Evolutionary conservation across 2,113 vertebrate genomes (phyloP), one percentile per base, ranked within the genome.

Genomic region (Leptocoma aspasia): DNA sequence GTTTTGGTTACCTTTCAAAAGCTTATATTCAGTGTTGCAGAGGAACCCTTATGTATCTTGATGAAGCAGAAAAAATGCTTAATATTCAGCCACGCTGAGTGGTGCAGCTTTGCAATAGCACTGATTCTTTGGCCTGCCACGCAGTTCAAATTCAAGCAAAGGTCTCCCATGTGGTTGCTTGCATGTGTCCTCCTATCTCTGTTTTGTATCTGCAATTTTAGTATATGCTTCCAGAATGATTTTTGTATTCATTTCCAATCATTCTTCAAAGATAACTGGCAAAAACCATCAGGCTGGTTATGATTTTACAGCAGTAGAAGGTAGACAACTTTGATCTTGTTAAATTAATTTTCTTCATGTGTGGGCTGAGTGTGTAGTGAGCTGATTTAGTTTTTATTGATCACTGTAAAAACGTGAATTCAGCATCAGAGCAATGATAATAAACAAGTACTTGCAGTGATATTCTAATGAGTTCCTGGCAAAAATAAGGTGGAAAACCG

Each of bases 311-410:
- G 84, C 71, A 70, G 53, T 57, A 75, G 85, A 94, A 90, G 56
- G 68, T 52, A 96, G 93, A 94, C 82, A 70, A 77, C 94, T 97
- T 96, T 97, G 94, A 96, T 96, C 88, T 89, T 79, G 69, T 96
- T 93, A 96, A 95, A 94, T 94, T 79, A 92, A 81, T 96, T 96
- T 96, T 96, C 95, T 95, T 95, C 92, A 82, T 93, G 92, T 93
- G 93, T 96, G 93, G 94, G 90, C 96, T 95, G 94, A 92, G 92
- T 26, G 85, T 95, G 90, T 93, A 81, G 76, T 27, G 41, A 83
- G 91, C 89, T 94, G 89, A 90, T 93, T 90, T 89, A 90, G 57
- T 86, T 97, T 90, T 94, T 97, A 94, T 96, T 96, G 94, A 96
- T 96, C 72, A 75, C 31, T 82, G 90, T 90, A 89, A 95, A 96